Conservation (phyloP, 2,113 vertebrate genomes). For the Conger conger region DNA sequence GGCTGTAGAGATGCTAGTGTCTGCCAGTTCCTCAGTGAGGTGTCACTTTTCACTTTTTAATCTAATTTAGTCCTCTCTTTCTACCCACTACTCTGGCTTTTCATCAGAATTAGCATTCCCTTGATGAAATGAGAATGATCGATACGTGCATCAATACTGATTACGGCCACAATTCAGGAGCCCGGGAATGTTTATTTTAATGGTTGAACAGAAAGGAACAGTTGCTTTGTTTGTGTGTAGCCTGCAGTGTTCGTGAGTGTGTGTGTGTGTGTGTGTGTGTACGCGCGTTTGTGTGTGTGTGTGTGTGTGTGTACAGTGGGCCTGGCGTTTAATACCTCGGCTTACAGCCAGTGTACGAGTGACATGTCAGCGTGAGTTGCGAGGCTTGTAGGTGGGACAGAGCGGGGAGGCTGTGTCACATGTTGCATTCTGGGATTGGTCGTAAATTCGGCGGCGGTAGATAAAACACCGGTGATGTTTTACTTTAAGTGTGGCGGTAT, state of each 20-base stretch:
- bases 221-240: not conserved
- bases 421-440: slow-evolving; percentile 29
- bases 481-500: slow-evolving; percentile 2
- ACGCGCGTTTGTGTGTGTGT: slow-evolving; percentile 6
- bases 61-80: not conserved
- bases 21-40: not conserved
- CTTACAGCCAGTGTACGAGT: slow-evolving; percentile 31
- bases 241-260: not conserved
- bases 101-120: not conserved
- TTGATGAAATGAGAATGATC: slow-evolving; percentile 12
- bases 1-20: not conserved
- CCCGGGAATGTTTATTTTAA: not conserved
- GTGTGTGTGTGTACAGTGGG: not conserved
- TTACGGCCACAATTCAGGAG: not conserved
- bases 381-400: slow-evolving; percentile 14
- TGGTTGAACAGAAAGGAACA: not conserved
- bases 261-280: not conserved
- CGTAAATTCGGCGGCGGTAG: slow-evolving; percentile 30
- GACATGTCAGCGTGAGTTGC: slow-evolving; percentile 41
- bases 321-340: slow-evolving; percentile 31
- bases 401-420: not conserved
- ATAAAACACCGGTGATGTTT: slow-evolving; percentile 15
- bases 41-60: not conserved
- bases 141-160: not conserved
- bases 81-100: not conserved